phyloP scores from a whole-genome alignment of 2,113 vertebrate genomes.

The Coryphaenoides rupestris region DNA sequence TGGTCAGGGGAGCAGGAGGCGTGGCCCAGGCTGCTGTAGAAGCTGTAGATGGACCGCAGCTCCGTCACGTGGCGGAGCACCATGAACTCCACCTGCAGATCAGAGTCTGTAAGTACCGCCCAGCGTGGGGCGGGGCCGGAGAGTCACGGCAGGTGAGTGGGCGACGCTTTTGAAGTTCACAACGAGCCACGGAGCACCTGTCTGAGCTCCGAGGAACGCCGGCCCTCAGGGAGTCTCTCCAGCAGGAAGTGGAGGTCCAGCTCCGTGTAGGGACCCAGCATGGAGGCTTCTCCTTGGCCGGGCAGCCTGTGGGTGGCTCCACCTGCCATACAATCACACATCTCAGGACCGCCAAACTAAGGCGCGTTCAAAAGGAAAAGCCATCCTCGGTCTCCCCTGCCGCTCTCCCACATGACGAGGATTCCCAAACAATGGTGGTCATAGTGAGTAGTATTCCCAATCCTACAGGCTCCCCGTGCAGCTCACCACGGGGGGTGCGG shows the following conservation, averaged over 20 bases:
- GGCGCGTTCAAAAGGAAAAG: neutral
- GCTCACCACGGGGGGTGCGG: constrained; percentile 37
- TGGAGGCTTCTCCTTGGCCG: neutral
- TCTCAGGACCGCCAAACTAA: neutral
- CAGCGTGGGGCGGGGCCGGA: neutral
- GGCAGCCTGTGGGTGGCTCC: constrained; percentile 6
- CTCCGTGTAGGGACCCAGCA: constrained; percentile 65
- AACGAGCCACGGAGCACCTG: constrained; percentile 72
- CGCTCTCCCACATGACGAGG: neutral
- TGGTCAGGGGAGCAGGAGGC: constrained; percentile 44
- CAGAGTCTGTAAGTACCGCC: neutral
- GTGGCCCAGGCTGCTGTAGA: constrained; percentile 83
- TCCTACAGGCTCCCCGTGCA: constrained; percentile 1
- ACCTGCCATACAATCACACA: neutral
- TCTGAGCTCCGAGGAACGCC: constrained; percentile 64
- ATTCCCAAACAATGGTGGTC: too few species aligned
- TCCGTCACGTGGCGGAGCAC: constrained; percentile 71
- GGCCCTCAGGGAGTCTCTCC: constrained; percentile 60
- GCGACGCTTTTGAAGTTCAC: neutral
- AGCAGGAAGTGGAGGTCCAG: constrained; percentile 72
- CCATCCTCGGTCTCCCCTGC: neutral
- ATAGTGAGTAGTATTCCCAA: too few species aligned
- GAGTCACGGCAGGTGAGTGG: neutral
- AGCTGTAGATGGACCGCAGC: constrained; percentile 78
- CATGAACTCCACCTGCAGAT: constrained; percentile 76